These are phyloP conservation scores for Hippocampus abdominalis DNA, from an alignment of 2,113 vertebrate genomes.

Conservation along the genomic window DNA sequence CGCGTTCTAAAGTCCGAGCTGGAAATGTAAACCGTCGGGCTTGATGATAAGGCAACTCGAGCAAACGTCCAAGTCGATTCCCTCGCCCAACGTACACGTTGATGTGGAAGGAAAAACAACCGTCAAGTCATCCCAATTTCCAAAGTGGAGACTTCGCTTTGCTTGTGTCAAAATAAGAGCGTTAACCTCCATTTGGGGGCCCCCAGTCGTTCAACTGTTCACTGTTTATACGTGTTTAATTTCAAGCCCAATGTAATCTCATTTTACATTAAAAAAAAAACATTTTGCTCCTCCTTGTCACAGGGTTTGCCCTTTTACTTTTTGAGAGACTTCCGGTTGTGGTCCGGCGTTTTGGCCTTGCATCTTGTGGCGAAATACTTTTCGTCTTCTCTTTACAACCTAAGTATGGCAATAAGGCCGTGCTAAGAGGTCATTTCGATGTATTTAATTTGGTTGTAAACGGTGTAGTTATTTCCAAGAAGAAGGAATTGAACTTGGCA, in stretches of 20 bases:
- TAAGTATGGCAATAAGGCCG: background rate
- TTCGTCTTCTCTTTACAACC: background rate
- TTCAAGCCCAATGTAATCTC: background rate
- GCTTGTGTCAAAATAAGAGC: background rate
- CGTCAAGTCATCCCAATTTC: fast-evolving
- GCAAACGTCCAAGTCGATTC: constrained; percentile 2
- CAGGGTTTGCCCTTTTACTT: background rate
- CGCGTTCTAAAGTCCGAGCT: background rate
- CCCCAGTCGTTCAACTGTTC: background rate
- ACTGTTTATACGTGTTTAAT: background rate
- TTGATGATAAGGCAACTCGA: background rate
- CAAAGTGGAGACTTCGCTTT: background rate
- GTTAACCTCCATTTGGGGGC: no score
- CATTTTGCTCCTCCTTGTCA: background rate
- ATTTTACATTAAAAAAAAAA: no score
- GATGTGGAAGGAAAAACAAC: constrained; percentile 12
- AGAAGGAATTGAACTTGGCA: background rate
- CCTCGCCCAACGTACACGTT: constrained; percentile 19
- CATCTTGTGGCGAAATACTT: background rate
- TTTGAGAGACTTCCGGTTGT: constrained; percentile 3
- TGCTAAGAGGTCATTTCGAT: no score
- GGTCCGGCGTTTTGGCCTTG: background rate
- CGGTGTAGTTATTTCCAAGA: background rate
- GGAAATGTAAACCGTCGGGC: background rate
- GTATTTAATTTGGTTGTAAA: background rate